Conservation (phyloP, 2,888 invertebrate genomes). For the Drosophila merina region DNA sequence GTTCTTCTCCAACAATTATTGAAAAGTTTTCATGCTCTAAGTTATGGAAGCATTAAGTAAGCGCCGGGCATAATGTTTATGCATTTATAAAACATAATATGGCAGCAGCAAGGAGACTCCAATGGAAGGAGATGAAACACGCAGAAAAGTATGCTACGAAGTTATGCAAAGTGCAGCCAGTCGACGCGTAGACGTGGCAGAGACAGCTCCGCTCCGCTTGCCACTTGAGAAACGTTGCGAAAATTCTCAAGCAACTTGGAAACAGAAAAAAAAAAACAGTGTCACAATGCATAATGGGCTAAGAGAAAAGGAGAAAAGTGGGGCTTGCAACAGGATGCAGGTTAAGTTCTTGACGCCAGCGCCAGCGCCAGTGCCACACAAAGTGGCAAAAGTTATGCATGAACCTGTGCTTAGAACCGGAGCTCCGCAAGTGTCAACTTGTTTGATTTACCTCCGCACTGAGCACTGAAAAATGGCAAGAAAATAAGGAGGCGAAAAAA, state of each 20-base stretch:
- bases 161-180: conserved; percentile 74
- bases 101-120: conserved; percentile 39
- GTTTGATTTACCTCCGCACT: conserved; percentile 68
- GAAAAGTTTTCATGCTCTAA: conserved; percentile 52
- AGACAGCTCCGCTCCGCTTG: conserved; percentile 63
- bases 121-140: conserved; percentile 28
- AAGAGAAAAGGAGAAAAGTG: conserved; percentile 30
- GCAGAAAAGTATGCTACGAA: conserved; percentile 74
- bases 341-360: conserved; percentile 74
- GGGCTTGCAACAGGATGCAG: conserved; percentile 71
- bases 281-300: conserved; percentile 76
- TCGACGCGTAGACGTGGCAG: conserved; percentile 40
- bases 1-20: conserved; percentile 59
- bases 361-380: conserved; percentile 67
- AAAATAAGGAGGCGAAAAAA: conserved; percentile 13
- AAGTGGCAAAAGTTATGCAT: conserved; percentile 72
- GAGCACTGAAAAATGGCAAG: conserved; percentile 26
- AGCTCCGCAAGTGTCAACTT: conserved; percentile 71
- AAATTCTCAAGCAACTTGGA: conserved; percentile 35
- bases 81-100: conserved; percentile 76
- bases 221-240: conserved; percentile 69
- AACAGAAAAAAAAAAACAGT: conserved; percentile 43
- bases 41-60: conserved; percentile 75
- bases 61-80: conserved; percentile 73
- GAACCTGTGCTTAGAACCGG: conserved; percentile 26